phyloP scores from a whole-genome alignment of 2,888 invertebrate genomes.

The Eurytoma adleriae region DNA sequence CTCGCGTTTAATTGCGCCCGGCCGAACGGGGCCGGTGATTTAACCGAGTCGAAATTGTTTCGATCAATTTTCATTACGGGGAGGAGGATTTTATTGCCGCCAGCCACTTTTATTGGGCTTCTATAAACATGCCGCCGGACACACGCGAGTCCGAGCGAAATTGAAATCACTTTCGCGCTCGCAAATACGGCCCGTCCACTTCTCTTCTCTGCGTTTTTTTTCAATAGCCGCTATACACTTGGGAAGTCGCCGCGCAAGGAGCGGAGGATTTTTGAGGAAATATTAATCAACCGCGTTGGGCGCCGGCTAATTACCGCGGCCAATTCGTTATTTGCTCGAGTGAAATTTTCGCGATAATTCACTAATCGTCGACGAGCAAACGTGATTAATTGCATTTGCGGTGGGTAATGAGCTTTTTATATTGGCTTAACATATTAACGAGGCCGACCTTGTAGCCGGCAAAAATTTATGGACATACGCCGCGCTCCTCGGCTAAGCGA shows the following conservation, averaged over 20 bases:
- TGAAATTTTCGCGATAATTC: not conserved
- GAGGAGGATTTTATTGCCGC: not conserved
- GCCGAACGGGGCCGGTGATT: not conserved
- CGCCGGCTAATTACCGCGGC: too few species aligned
- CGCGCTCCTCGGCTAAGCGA: constrained; percentile 4
- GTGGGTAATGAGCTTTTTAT: not conserved
- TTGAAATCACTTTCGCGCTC: too few species aligned
- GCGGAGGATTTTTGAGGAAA: not conserved
- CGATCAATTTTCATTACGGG: constrained; percentile 9
- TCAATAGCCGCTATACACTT: too few species aligned
- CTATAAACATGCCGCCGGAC: not conserved
- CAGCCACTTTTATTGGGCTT: not conserved
- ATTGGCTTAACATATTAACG: constrained; percentile 21
- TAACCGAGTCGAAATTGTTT: constrained; percentile 9
- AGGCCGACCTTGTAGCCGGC: not conserved
- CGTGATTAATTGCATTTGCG: constrained; percentile 19
- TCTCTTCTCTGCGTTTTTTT: too few species aligned
- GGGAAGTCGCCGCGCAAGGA: too few species aligned
- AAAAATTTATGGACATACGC: constrained; percentile 35
- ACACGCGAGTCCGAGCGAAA: too few species aligned
- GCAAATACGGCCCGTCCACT: too few species aligned
- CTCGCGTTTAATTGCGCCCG: constrained; percentile 1
- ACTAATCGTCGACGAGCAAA: not conserved
- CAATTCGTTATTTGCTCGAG: not conserved
- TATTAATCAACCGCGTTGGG: not conserved